These are phyloP conservation scores for Thripadectes ignobilis DNA, from an alignment of 2,797 vertebrate species.

Conservation along the genomic window DNA sequence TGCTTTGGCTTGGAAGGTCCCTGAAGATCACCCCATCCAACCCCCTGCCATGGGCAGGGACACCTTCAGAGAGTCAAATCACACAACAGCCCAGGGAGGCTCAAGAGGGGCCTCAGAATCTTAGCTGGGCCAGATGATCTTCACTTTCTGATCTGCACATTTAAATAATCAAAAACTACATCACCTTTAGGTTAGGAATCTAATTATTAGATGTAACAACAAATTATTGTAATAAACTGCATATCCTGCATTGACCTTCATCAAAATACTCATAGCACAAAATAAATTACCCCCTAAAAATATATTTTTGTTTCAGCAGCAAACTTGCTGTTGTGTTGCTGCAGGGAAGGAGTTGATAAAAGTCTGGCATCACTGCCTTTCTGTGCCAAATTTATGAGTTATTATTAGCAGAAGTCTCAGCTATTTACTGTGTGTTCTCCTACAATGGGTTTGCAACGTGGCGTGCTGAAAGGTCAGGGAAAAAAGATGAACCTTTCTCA, in stretches of 20 bases:
- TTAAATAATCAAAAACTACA: neutral
- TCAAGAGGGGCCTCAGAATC: neutral
- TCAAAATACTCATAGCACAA: neutral
- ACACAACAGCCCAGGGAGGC: neutral
- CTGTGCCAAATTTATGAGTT: neutral
- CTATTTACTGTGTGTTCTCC: neutral
- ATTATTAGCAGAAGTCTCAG: conserved; percentile 25
- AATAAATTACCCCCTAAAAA: neutral
- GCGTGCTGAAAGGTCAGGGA: neutral
- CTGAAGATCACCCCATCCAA: neutral
- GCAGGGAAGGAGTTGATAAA: neutral
- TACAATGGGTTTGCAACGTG: neutral
- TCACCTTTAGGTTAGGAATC: neutral
- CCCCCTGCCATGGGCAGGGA: neutral
- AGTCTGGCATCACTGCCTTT: neutral
- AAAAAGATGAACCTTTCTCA: neutral
- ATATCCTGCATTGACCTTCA: neutral
- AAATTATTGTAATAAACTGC: neutral
- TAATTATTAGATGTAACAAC: neutral
- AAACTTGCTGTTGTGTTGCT: neutral
- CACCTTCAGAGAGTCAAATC: neutral
- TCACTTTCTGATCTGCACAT: neutral
- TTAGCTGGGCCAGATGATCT: neutral
- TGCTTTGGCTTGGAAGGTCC: neutral
- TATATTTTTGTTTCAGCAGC: neutral